Conservation (phyloP, 2,113 vertebrate species). For the Rana temporaria region DNA sequence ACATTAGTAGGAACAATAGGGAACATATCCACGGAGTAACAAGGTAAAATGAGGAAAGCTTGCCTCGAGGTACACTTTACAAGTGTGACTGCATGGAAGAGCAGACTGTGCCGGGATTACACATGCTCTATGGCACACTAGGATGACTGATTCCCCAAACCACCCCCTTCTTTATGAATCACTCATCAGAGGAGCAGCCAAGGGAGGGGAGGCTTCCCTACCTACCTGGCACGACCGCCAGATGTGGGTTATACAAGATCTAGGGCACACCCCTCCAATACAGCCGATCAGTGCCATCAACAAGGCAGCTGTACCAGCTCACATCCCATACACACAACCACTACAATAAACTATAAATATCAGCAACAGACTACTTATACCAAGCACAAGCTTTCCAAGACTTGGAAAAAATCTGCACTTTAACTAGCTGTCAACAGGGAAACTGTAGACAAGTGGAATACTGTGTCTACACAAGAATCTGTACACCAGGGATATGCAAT, state of each 20-base stretch:
- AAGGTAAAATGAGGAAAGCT: slow-evolving; percentile 14
- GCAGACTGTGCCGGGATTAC: not conserved
- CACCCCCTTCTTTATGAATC: not conserved
- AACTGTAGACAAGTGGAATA: no score
- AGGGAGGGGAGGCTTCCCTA: slow-evolving; percentile 4
- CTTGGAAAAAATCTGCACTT: no score
- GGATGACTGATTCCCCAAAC: slow-evolving; percentile 12
- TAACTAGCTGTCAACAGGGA: no score
- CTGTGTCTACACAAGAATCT: no score
- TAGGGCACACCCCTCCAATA: not conserved
- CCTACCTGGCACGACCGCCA: slow-evolving; percentile 32
- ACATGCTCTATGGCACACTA: not conserved
- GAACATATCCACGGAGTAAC: slow-evolving; percentile 1
- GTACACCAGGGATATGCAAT: no score
- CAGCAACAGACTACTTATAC: no score
- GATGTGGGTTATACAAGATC: slow-evolving; percentile 20
- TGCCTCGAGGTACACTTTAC: slow-evolving; percentile 13
- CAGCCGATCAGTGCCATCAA: slow-evolving; percentile 1
- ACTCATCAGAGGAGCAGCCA: not conserved
- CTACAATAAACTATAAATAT: no score
- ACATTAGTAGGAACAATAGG: slow-evolving; percentile 29
- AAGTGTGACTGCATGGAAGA: not conserved
- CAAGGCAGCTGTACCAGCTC: not conserved
- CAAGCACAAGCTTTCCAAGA: no score
- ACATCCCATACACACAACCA: not conserved